Evolutionary conservation across 2,113 vertebrate species (phyloP).

Genomic region (Perccottus glenii): DNA sequence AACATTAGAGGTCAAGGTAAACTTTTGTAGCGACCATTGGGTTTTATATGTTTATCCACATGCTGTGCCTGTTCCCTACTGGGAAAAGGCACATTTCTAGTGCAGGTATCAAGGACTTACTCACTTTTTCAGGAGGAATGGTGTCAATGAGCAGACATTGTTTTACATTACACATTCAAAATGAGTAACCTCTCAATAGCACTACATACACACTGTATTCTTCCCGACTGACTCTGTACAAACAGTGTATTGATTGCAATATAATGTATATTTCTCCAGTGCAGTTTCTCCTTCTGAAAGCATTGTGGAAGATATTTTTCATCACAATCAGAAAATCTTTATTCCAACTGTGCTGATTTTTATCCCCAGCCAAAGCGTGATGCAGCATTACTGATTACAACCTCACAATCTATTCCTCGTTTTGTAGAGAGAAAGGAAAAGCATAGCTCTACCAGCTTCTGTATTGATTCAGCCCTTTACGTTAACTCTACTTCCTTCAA

Average conservation of each 20-base stretch:
- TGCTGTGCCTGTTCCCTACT: too few species aligned
- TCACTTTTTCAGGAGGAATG: too few species aligned
- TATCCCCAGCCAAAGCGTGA: neutral
- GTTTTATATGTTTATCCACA: too few species aligned
- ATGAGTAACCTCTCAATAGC: neutral
- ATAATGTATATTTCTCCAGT: neutral
- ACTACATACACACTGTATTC: neutral
- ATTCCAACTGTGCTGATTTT: neutral
- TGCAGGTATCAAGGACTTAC: too few species aligned
- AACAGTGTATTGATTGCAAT: neutral
- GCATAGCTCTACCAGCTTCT: conserved; percentile 47
- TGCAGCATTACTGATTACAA: conserved; percentile 25
- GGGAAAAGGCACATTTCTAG: too few species aligned
- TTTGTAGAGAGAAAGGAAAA: conserved; percentile 20
- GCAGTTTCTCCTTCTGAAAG: conserved; percentile 1
- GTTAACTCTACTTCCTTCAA: conserved; percentile 38
- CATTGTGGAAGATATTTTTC: neutral
- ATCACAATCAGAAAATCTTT: conserved; percentile 9
- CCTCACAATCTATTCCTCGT: conserved; percentile 23
- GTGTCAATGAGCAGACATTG: too few species aligned
- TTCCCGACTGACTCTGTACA: neutral
- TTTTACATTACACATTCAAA: neutral
- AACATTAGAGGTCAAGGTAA: too few species aligned
- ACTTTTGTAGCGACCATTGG: too few species aligned
- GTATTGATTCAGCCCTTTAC: conserved; percentile 46